These are phyloP conservation scores for Ophion obscuratus DNA, from an alignment of 2,888 invertebrate species.

Conservation along the genomic window DNA sequence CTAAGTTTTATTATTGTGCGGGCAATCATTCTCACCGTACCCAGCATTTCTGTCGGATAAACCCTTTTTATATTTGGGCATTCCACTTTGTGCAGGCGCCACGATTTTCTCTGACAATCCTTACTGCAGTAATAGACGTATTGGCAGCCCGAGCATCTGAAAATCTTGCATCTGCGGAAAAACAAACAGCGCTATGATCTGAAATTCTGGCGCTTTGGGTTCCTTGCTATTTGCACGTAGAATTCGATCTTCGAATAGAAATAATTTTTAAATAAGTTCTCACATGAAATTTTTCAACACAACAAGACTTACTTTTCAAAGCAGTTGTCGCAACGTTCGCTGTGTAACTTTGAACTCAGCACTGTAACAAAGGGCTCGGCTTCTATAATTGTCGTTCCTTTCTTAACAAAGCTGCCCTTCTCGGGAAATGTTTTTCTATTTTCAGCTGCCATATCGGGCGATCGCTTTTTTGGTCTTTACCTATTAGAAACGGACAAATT, in stretches of 20 bases:
- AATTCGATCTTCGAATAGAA: not conserved
- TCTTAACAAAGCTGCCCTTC: conserved; percentile 78
- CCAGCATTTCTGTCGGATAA: conserved; percentile 90
- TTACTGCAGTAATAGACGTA: conserved; percentile 93
- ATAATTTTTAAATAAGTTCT: not conserved
- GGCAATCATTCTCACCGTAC: conserved; percentile 92
- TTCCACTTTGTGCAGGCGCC: conserved; percentile 93
- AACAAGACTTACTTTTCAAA: conserved; percentile 77
- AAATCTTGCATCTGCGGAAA: conserved; percentile 87
- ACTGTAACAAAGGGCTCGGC: conserved; percentile 92
- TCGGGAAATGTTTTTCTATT: conserved; percentile 44
- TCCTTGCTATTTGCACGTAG: not conserved
- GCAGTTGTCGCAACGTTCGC: conserved; percentile 91
- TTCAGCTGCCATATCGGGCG: conserved; percentile 27
- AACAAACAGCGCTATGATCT: not conserved
- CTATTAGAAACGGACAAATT: not conserved
- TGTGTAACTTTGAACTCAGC: conserved; percentile 89
- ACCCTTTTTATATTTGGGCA: conserved; percentile 91
- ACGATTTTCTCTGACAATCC: conserved; percentile 92
- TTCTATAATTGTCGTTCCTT: conserved; percentile 88
- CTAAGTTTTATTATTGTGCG: conserved; percentile 89
- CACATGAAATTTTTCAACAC: not conserved
- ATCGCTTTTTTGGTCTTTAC: not conserved
- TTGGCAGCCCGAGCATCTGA: conserved; percentile 93
- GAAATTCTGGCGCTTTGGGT: not conserved